phyloP scores from a whole-genome alignment of 2,113 vertebrate species.

The Odocoileus hemionus region DNA sequence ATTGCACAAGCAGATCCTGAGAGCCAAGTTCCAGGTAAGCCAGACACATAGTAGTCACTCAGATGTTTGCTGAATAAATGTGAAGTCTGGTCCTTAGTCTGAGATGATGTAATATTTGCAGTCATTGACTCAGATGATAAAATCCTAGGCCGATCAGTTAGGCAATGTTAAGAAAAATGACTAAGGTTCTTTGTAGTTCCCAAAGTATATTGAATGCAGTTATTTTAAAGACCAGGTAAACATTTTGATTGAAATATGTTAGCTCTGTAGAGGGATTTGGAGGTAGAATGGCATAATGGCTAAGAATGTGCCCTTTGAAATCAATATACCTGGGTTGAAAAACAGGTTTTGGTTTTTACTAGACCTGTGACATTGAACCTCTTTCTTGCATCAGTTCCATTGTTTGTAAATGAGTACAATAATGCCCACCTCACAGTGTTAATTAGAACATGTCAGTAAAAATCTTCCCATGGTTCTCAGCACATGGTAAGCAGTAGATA shows the following conservation, averaged over 20 bases:
- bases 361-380: background rate
- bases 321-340: background rate
- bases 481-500: background rate
- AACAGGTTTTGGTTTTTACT: background rate
- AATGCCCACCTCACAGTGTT: background rate
- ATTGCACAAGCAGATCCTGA: background rate
- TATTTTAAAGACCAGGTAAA: slow-evolving; percentile 3
- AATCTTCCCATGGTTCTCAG: background rate
- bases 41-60: background rate
- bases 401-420: background rate
- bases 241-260: background rate
- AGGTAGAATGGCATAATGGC: background rate
- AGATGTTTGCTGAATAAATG: slow-evolving; percentile 57
- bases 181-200: background rate
- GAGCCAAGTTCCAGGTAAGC: background rate
- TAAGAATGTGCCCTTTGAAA: background rate
- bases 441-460: background rate
- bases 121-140: slow-evolving; percentile 29
- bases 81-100: slow-evolving; percentile 4
- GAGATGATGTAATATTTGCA: slow-evolving; percentile 47
- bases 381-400: background rate
- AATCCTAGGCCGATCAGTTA: slow-evolving; percentile 18
- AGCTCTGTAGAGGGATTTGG: background rate
- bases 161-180: slow-evolving; percentile 18
- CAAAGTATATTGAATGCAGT: background rate